Base-by-base conservation (phyloP, 2,888 invertebrate species). In the Hecatera dysodea region DNA sequence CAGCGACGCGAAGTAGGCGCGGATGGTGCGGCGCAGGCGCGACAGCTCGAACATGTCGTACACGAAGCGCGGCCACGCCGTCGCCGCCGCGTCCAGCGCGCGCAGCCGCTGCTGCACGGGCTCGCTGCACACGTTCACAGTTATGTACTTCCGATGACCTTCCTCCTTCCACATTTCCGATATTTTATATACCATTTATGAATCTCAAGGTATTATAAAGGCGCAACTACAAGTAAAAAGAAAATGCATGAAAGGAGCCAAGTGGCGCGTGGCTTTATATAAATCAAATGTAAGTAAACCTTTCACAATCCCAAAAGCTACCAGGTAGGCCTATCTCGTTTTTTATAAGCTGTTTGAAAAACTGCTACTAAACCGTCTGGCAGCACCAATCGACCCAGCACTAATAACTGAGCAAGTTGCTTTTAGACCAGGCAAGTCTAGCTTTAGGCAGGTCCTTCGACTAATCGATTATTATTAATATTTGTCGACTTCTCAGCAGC, bases 51-150 rank as follows among this genome's bases (percentile, higher is more conserved):
- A 92, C 73, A 91, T 87, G 80, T 93, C 91, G 90, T 91, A 93
- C 81, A 96, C 91, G 91, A 95, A 95, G 62, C 81, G 88, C 84
- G 96, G 96, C 96, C 96, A 96, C 72, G 95, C 90, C 72, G 95
- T 93, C 66, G 88, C 78, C 76, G 90, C 88, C 81, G 96, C 94
- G 87, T 95, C 95, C 89, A 93, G 78, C 46, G 78, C 53, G 66
- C 91, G 92, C 86, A 90, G 80, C 48, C 78, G 83, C 57, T 4
- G 80, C 67, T 68, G 75, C 52, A 24, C 60, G 29, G 75, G 24
- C 56, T 52, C 66, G n/a, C 79, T 74, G 61, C 77, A 27, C 44
- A 19, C 19, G 8, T 7, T 12, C 33, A 8, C 19, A 27, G 8
- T 8, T 12, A 12, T 5, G 22, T 50, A 50, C 15, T 44, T 15